Conservation (phyloP, 2,797 vertebrate genomes). For the Sebastes ruberrimus region DNA sequence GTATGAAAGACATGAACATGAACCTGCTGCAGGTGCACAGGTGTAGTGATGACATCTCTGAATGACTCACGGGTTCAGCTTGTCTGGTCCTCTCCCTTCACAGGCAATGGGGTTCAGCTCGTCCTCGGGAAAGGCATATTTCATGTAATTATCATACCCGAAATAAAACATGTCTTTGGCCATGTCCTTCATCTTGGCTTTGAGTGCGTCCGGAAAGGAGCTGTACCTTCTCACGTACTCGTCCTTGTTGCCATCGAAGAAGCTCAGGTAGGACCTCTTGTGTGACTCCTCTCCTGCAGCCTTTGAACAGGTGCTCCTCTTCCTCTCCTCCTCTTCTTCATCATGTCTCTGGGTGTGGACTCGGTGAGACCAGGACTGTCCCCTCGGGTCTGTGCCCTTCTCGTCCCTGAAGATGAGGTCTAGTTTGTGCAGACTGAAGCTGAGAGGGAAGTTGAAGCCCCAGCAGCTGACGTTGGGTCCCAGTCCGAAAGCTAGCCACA, state of each 20-base stretch:
- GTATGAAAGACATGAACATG: background rate
- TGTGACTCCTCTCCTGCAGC: constrained; percentile 50
- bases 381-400: constrained; percentile 14
- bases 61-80: constrained; percentile 91
- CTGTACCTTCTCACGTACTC: constrained; percentile 91
- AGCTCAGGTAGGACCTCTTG: constrained; percentile 81
- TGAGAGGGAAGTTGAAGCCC: constrained; percentile 86
- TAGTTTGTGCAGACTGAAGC: constrained; percentile 80
- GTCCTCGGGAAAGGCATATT: constrained; percentile 94
- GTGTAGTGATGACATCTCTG: background rate
- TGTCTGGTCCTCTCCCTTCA: constrained; percentile 93
- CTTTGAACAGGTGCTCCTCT: constrained; percentile 52
- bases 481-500: constrained; percentile 88
- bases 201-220: constrained; percentile 88
- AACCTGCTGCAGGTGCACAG: background rate
- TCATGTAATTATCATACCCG: constrained; percentile 98
- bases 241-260: constrained; percentile 83
- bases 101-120: constrained; percentile 97
- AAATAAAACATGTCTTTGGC: constrained; percentile 96
- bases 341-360: constrained; percentile 54
- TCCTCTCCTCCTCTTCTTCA: constrained; percentile 25
- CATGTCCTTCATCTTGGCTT: constrained; percentile 87
- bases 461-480: constrained; percentile 86
- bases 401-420: constrained; percentile 75
- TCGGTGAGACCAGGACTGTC: constrained; percentile 73